Evolutionary conservation across 2,113 vertebrate species (phyloP).

Genomic region (Lasiurus cinereus): DNA sequence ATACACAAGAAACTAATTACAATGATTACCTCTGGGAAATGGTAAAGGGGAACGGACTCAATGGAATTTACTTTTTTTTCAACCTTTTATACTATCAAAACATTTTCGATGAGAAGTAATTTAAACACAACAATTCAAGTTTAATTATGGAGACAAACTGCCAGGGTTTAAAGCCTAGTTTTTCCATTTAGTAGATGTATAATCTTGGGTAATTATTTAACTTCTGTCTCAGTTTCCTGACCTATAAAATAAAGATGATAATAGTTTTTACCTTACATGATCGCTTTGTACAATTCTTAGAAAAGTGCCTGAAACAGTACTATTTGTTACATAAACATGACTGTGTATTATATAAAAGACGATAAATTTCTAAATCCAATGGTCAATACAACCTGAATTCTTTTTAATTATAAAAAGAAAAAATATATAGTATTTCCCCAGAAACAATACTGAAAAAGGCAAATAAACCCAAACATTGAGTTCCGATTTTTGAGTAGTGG

Average conservation of each 20-base stretch:
- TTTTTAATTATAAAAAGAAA: slow-evolving; percentile 30
- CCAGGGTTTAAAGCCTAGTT: background rate
- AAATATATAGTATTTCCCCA: background rate
- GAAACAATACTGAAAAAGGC: background rate
- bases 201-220: background rate
- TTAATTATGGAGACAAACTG: background rate
- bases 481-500: background rate
- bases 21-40: slow-evolving; percentile 12
- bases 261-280: background rate
- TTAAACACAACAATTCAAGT: background rate
- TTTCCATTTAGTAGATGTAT: background rate
- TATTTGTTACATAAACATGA: background rate
- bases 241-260: background rate
- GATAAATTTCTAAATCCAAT: slow-evolving; percentile 25
- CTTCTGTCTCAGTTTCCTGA: slow-evolving; percentile 1
- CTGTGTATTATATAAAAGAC: background rate
- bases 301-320: background rate
- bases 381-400: background rate
- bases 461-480: slow-evolving; percentile 24
- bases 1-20: slow-evolving; percentile 22
- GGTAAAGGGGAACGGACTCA: background rate
- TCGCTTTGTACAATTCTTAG: background rate
- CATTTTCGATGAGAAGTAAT: background rate
- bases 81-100: background rate
- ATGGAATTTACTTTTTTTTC: slow-evolving; percentile 13